A percentile compares a stretch with the other conserved stretches of the same genome.
Conservation (phyloP, 2,888 invertebrate genomes). For the Apamea monoglypha region DNA sequence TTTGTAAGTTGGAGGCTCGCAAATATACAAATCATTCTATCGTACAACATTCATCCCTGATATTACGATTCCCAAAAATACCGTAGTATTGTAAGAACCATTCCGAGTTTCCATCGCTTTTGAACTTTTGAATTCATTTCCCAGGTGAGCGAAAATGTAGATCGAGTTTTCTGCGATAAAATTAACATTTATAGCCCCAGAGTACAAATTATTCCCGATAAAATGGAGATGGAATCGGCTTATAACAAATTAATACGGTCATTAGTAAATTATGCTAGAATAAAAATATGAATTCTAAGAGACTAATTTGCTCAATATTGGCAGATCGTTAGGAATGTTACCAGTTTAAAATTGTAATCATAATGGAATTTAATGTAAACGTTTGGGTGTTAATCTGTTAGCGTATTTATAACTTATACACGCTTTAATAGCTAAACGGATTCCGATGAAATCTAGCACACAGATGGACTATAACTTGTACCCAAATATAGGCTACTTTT, state of each 20-base stretch:
- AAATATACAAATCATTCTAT: slow-evolving; percentile 23
- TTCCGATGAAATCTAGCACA: not conserved
- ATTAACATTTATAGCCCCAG: slow-evolving; percentile 54
- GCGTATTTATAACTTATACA: too few relatives aligned
- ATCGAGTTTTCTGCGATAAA: slow-evolving; percentile 55
- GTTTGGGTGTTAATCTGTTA: too few relatives aligned
- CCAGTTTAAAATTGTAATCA: not conserved
- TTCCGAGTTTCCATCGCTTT: slow-evolving; percentile 65
- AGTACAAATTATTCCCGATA: slow-evolving; percentile 55
- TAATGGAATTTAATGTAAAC: not conserved
- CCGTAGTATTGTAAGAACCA: slow-evolving; percentile 44
- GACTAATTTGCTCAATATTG: not conserved
- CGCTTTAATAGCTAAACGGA: not conserved
- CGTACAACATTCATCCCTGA: slow-evolving; percentile 13
- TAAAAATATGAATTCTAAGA: slow-evolving; percentile 10
- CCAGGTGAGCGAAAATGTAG: slow-evolving; percentile 54
- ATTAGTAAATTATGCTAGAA: slow-evolving; percentile 31
- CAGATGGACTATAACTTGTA: not conserved
- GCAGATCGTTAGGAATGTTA: not conserved
- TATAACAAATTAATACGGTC: slow-evolving; percentile 40
- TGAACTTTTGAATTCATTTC: slow-evolving; percentile 63
- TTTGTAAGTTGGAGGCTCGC: slow-evolving; percentile 26
- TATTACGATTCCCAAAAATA: slow-evolving; percentile 25
- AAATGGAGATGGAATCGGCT: slow-evolving; percentile 45
- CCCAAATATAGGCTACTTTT: not conserved